Base-by-base conservation (phyloP, 2,797 vertebrate genomes). In the Acrossocheilus wenchowensis region DNA sequence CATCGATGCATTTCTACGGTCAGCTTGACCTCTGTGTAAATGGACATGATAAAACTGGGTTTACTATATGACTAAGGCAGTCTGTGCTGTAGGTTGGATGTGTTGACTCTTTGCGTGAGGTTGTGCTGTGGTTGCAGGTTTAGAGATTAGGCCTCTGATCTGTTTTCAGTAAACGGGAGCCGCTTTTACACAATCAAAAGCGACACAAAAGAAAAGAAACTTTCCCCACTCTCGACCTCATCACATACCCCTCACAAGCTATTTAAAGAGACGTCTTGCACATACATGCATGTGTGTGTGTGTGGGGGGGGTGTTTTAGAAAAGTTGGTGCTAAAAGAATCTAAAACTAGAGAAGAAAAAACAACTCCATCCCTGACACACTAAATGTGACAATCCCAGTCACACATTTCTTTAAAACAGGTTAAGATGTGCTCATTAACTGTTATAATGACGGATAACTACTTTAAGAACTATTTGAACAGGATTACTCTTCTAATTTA, bases 131-230 rank as follows among this genome's bases (percentile, higher is more conserved):
- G 64, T 52, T 50, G n/a, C 50, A 74, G 68, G 39, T 62, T 88
- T 87, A 82, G 71, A 85, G 72, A 78, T 69, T n/a, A 84, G 75
- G 60, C 26, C 62, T 74, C 30, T 68, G 64, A 52, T 54, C 39
- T 54, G 69, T 79, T 82, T 72, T n/a, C 81, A 30, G 87, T 66
- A 88, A 88, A 88, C 64, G 45, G 30, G 15, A 78, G 73, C n/a
- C 5, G 48, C 85, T 81, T 78, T 87, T 43, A 84, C 72, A 71
- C 66, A 79, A 82, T 69, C 79, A 83, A 75, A 85, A 78, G 45
- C 5, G 11, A 57, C 50, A 80, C 7, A 19, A 39, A 41, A 83
- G 6, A 17, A 34, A 41, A 68, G 5, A 78, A 68, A 68, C 45
- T 6, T 84, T 80, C 36, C 50, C 36, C 15, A 6, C n/a, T 73